Percentiles rank a stretch among this genome's conserved stretches.
phyloP scores from a whole-genome alignment of 1,140 invertebrate genomes.

The Cydia amplana region DNA sequence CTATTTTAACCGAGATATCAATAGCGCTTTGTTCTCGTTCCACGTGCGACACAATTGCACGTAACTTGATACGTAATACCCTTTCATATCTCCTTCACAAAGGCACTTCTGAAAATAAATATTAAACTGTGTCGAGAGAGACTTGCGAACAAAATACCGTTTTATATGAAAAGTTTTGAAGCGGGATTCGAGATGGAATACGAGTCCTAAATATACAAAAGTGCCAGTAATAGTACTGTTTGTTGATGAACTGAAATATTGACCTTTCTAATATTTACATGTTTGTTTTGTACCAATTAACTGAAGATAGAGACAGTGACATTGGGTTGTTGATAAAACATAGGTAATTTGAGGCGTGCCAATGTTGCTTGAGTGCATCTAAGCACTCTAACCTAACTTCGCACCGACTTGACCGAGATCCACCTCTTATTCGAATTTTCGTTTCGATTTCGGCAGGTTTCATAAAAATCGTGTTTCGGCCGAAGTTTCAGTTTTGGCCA shows the following conservation, averaged over 20 bases:
- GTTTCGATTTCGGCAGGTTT: too few relatives aligned
- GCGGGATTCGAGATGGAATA: too few relatives aligned
- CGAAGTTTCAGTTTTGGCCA: too few relatives aligned
- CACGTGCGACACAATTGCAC: slow-evolving; percentile 1
- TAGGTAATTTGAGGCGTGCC: too few relatives aligned
- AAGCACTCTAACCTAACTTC: too few relatives aligned
- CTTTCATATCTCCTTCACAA: slow-evolving; percentile 11
- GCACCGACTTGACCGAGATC: too few relatives aligned
- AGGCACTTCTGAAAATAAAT: not conserved
- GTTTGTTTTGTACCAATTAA: not conserved
- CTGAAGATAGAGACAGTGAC: not conserved
- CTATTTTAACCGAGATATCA: slow-evolving; percentile 5
- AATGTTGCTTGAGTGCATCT: too few relatives aligned
- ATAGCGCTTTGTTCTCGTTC: not conserved
- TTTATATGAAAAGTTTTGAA: not conserved
- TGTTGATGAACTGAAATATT: not conserved
- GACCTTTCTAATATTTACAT: not conserved
- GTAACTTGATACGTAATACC: slow-evolving; percentile 5
- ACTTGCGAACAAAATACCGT: slow-evolving; percentile 18
- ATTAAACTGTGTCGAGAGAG: slow-evolving; percentile 10
- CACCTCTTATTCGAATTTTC: too few relatives aligned
- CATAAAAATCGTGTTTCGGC: too few relatives aligned
- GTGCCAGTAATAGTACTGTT: not conserved
- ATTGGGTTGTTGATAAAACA: not conserved
- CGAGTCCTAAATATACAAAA: not conserved